Conservation (phyloP, 2,888 invertebrate species). For the Chloromyia formosa region DNA sequence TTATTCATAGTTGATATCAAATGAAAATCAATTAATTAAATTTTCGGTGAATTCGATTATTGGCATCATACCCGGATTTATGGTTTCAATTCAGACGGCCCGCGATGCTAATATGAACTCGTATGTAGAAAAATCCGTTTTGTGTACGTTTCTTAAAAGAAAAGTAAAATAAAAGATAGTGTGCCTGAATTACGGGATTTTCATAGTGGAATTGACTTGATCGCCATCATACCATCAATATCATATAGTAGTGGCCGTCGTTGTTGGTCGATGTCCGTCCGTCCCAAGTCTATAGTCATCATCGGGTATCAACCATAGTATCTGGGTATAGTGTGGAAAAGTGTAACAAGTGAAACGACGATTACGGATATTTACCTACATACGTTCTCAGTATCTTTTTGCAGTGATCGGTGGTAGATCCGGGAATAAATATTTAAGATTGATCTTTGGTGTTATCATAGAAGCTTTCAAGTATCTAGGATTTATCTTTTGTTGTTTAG, state of each 20-base stretch:
- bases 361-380: slow-evolving; percentile 40
- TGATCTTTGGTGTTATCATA: slow-evolving; percentile 21
- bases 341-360: slow-evolving; percentile 41
- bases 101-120: background rate
- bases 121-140: background rate
- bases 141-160: slow-evolving; percentile 2
- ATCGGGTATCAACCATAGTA: background rate
- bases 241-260: too few relatives aligned
- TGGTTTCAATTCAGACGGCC: too few relatives aligned
- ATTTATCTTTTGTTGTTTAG: background rate
- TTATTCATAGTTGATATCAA: too few relatives aligned
- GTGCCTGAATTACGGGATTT: slow-evolving; percentile 38
- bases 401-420: slow-evolving; percentile 28
- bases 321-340: slow-evolving; percentile 38
- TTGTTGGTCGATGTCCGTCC: too few relatives aligned
- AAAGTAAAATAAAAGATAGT: slow-evolving; percentile 9
- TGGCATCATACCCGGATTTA: too few relatives aligned
- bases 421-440: slow-evolving; percentile 35
- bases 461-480: background rate
- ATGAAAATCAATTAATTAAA: background rate
- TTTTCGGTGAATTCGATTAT: background rate
- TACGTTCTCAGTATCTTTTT: slow-evolving; percentile 4
- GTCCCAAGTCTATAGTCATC: background rate
- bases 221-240: background rate
- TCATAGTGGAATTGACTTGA: slow-evolving; percentile 37